Evolutionary conservation across 2,113 vertebrate genomes (phyloP).

Genomic region (Eira barbara): DNA sequence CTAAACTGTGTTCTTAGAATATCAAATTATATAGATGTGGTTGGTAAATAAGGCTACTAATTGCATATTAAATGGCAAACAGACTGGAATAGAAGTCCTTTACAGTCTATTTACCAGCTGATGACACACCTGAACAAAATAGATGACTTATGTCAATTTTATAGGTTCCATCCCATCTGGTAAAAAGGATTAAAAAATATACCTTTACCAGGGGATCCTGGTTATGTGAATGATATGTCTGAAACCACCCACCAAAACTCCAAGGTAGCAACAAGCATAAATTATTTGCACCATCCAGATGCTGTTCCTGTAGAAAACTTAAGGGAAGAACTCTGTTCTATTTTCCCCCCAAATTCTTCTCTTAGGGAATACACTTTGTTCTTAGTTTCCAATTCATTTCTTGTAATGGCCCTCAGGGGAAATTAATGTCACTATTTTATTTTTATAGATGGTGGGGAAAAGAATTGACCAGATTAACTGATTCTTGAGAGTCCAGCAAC

Average conservation of each 20-base stretch:
- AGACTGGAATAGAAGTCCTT: background rate
- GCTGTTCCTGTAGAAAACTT: background rate
- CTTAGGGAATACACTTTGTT: background rate
- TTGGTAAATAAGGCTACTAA: background rate
- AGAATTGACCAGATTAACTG: background rate
- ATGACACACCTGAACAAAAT: background rate
- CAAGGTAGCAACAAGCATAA: background rate
- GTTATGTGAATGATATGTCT: background rate
- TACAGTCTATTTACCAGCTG: background rate
- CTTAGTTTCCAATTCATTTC: conserved; percentile 42
- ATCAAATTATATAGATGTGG: background rate
- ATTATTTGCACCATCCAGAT: background rate
- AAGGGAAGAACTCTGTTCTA: background rate
- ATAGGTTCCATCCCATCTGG: background rate
- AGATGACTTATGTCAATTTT: background rate
- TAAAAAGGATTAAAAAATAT: background rate
- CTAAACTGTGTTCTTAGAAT: background rate
- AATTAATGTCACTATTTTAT: conserved; percentile 21
- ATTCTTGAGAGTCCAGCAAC: background rate
- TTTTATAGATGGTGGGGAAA: conserved; percentile 2
- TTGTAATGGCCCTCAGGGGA: background rate
- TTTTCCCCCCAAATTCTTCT: background rate
- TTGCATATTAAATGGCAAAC: background rate
- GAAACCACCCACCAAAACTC: background rate
- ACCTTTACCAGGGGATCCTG: background rate